Percentiles rank a stretch among this genome's conserved stretches.
Evolutionary conservation across 1,140 invertebrate genomes (phyloP).

Genomic region (Sycophaga agraensis): DNA sequence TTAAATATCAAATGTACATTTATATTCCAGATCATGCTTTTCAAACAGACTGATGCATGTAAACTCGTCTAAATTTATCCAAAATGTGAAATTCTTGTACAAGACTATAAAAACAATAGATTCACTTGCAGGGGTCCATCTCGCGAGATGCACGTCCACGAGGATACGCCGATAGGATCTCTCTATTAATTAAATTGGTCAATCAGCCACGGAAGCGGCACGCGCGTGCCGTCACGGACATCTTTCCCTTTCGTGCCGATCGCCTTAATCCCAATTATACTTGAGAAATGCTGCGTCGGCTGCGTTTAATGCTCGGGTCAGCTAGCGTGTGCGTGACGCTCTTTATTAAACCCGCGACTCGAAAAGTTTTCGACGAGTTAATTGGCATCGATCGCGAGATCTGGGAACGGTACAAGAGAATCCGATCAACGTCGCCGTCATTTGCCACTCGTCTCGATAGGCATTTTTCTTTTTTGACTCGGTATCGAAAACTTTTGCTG

Average conservation of each 20-base stretch:
- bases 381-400: background rate
- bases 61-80: too few species aligned
- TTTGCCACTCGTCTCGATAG: background rate
- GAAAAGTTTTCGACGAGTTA: slow-evolving; percentile 8
- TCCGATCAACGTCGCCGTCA: slow-evolving; percentile 11
- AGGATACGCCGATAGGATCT: slow-evolving; percentile 1
- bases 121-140: too few species aligned
- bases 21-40: too few species aligned
- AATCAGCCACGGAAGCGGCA: background rate
- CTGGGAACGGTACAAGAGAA: background rate
- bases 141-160: too few species aligned
- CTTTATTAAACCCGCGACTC: background rate
- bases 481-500: too few species aligned
- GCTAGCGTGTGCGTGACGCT: background rate
- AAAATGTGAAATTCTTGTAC: too few species aligned
- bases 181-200: slow-evolving; percentile 8
- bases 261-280: background rate
- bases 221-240: background rate
- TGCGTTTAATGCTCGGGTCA: background rate
- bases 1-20: too few species aligned
- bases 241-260: background rate
- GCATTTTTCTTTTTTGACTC: too few species aligned
- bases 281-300: background rate
- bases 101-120: too few species aligned
- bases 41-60: too few species aligned